Evolutionary conservation across 2,797 vertebrate species (phyloP), one percentile per base, ranked within the genome.

Genomic region (Emydoidea blandingii): DNA sequence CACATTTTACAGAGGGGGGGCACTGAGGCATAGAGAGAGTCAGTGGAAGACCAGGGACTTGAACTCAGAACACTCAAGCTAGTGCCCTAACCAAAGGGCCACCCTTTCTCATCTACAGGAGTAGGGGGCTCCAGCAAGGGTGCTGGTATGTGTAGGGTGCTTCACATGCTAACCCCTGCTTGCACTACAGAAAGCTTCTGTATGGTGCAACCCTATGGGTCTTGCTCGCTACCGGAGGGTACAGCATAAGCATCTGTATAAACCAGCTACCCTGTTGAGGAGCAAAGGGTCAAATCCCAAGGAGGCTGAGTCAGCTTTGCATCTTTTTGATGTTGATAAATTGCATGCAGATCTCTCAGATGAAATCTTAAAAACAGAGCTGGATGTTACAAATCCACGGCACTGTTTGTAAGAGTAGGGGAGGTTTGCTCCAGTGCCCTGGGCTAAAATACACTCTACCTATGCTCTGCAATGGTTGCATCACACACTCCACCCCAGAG

Each of bases 341-440:
- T 12, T 74, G 72, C 37, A 76, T 15, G 12, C 41, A 44, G 72
- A 25, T 74, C 68, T 74, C 37, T 12, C 37, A 23, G 21, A 6
- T 44, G 47, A 49, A 25, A 49, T 27, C 87, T 85, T 50, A n/a
- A 54, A 29, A 9, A 0, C 0, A 31, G 29, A 52, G 14, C 25
- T 15, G 23, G 79, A n/a, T 0, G 0, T 19, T 57, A 27, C 15
- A 49, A 82, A 57, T 50, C 23, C 54, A 44, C 44, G 1, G 1
- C 10, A 56, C 27, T 78, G n/a, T 34, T 1, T 72, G 19, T 41
- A 41, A 72, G 12, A 49, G 53, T 0, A 37, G 3, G 34, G 15
- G 16, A 57, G 25, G 79, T 8, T 57, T 37, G 50, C 62, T 81
- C 74, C 47, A 34, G 23, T 79, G 72, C 34, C 65, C 56, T 10